Evolutionary conservation across 2,888 invertebrate species (phyloP).

Genomic region (Julus scanicus): DNA sequence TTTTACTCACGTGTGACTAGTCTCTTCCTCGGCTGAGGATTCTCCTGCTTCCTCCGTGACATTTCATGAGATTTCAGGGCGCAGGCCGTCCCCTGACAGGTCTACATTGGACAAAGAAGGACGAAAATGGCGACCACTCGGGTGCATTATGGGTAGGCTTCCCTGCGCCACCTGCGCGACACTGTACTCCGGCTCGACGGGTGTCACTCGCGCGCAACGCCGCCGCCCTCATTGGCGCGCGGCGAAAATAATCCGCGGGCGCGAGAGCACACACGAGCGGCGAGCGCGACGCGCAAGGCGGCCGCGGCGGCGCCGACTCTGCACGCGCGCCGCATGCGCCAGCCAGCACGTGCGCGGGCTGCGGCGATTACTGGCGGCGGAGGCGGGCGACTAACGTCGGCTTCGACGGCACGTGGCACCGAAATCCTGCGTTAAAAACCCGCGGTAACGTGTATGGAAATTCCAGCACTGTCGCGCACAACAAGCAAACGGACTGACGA

Average conservation of each 20-base stretch:
- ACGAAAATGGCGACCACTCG: constrained; percentile 58
- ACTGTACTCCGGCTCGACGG: constrained; percentile 54
- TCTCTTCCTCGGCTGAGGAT: constrained; percentile 67
- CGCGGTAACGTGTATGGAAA: neutral
- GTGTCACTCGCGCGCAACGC: neutral
- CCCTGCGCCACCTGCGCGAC: constrained; percentile 58
- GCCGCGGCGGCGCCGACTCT: neutral
- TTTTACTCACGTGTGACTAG: constrained; percentile 65
- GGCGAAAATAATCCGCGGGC: no score
- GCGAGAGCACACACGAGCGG: neutral
- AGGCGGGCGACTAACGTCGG: no score
- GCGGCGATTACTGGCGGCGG: no score
- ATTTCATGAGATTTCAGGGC: constrained; percentile 60
- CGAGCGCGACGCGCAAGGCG: no score
- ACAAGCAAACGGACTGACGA: neutral
- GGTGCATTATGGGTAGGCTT: constrained; percentile 59
- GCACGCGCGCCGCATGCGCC: neutral
- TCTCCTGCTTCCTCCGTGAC: constrained; percentile 67
- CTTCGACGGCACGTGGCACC: neutral
- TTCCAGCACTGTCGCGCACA: neutral
- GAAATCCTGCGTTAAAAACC: neutral
- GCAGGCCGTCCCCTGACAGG: constrained; percentile 53
- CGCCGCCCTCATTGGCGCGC: neutral
- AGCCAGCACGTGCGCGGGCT: neutral
- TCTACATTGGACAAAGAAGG: constrained; percentile 59